These are phyloP conservation scores for Montipora sp. DNA, from an alignment of 64 coral and sea anemone species.

Conservation along the genomic window DNA sequence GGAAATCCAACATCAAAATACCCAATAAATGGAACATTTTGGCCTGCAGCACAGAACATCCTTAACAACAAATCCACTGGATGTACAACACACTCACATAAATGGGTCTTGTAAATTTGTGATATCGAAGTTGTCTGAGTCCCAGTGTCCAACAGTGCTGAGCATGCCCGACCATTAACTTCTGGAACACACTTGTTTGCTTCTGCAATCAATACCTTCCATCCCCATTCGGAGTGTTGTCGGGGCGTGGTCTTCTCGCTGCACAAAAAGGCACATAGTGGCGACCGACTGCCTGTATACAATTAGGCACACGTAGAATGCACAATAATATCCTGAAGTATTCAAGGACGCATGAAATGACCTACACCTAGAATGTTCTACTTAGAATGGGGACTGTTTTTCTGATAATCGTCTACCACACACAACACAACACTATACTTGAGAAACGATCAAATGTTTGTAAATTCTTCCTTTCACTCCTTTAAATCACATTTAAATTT, in stretches of 20 bases:
- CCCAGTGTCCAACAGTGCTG: constrained; percentile 57
- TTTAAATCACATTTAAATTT: too few species aligned
- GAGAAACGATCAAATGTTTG: too few species aligned
- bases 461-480: too few species aligned
- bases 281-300: too few species aligned
- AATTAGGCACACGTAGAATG: too few species aligned
- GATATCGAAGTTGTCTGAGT: constrained; percentile 53
- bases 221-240: background rate
- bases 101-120: constrained; percentile 59
- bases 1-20: constrained; percentile 58
- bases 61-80: constrained; percentile 27
- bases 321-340: too few species aligned
- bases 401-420: too few species aligned
- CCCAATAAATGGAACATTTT: constrained; percentile 64
- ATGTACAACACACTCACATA: constrained; percentile 28
- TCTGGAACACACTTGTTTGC: constrained; percentile 59
- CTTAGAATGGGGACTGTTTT: too few species aligned
- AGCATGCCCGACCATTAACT: constrained; percentile 32
- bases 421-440: too few species aligned
- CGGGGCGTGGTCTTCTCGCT: constrained; percentile 26
- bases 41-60: constrained; percentile 63
- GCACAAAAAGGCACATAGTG: too few species aligned
- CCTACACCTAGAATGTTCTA: too few species aligned
- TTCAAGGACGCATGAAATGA: too few species aligned
- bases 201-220: constrained; percentile 29